phyloP scores from a whole-genome alignment of 2,888 invertebrate species.

The Saturnia pavonia region DNA sequence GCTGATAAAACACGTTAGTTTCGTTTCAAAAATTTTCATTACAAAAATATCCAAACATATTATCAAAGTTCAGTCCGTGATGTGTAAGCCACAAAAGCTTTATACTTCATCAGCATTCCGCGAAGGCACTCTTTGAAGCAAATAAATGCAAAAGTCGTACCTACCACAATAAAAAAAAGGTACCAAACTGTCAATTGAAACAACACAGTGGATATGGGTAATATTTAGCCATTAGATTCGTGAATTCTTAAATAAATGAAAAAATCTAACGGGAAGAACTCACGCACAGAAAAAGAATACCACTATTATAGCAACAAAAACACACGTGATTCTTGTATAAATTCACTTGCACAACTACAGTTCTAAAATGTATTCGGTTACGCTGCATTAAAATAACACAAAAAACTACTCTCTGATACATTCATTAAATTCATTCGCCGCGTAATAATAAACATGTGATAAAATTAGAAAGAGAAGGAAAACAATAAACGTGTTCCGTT shows the following conservation, averaged over 20 bases:
- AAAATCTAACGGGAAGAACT: conserved; percentile 62
- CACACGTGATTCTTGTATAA: conserved; percentile 39
- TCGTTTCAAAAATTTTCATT: conserved; percentile 38
- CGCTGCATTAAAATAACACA: conserved; percentile 36
- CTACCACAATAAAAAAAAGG: neutral
- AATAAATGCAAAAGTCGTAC: conserved; percentile 37
- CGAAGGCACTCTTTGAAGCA: conserved; percentile 72
- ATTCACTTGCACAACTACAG: conserved; percentile 39
- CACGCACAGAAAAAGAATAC: conserved; percentile 59
- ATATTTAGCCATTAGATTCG: neutral
- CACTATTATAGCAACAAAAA: conserved; percentile 39
- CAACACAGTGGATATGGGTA: neutral
- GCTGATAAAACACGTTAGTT: neutral
- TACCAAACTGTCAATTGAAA: neutral
- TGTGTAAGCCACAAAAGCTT: conserved; percentile 53
- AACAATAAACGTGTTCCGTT: conserved; percentile 35
- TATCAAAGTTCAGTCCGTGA: conserved; percentile 66
- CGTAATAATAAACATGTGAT: conserved; percentile 46
- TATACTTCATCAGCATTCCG: conserved; percentile 48
- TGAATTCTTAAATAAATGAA: neutral
- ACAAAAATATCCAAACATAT: conserved; percentile 65
- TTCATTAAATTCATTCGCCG: conserved; percentile 38
- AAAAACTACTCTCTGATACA: conserved; percentile 41
- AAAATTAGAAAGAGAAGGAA: conserved; percentile 25
- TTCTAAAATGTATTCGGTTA: conserved; percentile 42